These are phyloP conservation scores for Malacoraja senta DNA, from an alignment of 2,797 vertebrate species.

Conservation along the genomic window DNA sequence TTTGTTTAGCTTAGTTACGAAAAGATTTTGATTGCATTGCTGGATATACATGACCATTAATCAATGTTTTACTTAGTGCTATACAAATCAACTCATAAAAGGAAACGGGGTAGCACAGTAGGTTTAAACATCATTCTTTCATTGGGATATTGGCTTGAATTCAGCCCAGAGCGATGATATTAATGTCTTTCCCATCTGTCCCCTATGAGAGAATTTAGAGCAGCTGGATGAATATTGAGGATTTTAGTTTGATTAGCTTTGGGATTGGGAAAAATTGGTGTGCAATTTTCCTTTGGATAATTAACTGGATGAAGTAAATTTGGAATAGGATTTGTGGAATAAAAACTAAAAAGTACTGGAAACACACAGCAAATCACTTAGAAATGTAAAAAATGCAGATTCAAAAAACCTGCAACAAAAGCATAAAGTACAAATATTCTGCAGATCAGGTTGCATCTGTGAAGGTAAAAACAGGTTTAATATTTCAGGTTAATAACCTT, in stretches of 20 bases:
- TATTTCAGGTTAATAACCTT: no score
- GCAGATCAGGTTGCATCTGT: no score
- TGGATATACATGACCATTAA: neutral
- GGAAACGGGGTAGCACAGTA: conserved; percentile 4
- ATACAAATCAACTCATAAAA: neutral
- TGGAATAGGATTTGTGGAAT: neutral
- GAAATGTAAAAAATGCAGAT: no score
- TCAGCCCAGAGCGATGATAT: neutral
- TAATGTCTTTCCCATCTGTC: conserved; percentile 17
- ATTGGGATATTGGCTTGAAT: neutral
- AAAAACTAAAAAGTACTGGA: no score
- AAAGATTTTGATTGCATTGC: conserved; percentile 4
- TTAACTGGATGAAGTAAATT: neutral
- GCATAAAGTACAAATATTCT: no score
- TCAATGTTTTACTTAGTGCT: neutral
- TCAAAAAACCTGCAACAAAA: no score
- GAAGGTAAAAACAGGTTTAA: no score
- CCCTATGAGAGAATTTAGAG: neutral
- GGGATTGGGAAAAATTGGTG: neutral
- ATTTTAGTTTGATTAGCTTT: conserved; percentile 13
- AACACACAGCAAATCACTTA: no score
- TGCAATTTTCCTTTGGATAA: neutral
- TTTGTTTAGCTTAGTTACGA: neutral
- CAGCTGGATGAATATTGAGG: conserved; percentile 7
- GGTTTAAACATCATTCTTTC: conserved; percentile 23